Evolutionary conservation across 2,888 invertebrate species (phyloP).

Genomic region (Baronia brevicornis): DNA sequence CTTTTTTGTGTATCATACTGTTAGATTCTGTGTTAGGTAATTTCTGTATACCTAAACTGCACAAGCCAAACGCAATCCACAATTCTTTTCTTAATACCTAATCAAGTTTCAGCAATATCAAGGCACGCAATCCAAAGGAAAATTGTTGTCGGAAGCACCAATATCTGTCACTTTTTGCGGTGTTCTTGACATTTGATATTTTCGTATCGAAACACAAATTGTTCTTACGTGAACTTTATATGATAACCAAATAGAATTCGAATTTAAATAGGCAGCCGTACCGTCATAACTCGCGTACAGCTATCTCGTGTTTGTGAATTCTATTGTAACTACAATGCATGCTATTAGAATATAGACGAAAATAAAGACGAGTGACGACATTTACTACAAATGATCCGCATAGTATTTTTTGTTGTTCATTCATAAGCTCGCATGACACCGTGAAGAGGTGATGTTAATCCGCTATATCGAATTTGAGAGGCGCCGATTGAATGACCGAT

Average conservation of each 20-base stretch:
- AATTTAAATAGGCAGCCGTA: constrained; percentile 1
- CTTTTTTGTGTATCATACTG: neutral
- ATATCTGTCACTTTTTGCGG: constrained; percentile 11
- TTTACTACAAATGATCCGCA: constrained; percentile 45
- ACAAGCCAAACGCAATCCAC: no score
- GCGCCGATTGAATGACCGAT: constrained; percentile 57
- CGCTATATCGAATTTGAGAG: constrained; percentile 38
- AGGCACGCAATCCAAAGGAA: constrained; percentile 6
- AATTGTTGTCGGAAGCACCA: constrained; percentile 6
- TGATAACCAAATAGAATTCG: constrained; percentile 4
- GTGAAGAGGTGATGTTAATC: constrained; percentile 51
- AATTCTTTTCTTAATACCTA: no score
- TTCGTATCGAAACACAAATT: constrained; percentile 11
- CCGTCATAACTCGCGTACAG: no score
- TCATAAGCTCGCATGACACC: constrained; percentile 48
- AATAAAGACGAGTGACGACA: constrained; percentile 34
- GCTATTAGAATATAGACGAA: constrained; percentile 15
- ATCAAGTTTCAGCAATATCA: no score
- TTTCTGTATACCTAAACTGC: no score
- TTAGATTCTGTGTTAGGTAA: neutral
- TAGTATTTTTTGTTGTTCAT: constrained; percentile 57
- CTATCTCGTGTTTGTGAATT: no score
- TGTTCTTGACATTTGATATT: constrained; percentile 17
- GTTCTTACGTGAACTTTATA: constrained; percentile 7
- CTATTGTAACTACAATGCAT: no score